Evolutionary conservation across 2,888 invertebrate species (phyloP).

Genomic region (Nebria brevicollis): DNA sequence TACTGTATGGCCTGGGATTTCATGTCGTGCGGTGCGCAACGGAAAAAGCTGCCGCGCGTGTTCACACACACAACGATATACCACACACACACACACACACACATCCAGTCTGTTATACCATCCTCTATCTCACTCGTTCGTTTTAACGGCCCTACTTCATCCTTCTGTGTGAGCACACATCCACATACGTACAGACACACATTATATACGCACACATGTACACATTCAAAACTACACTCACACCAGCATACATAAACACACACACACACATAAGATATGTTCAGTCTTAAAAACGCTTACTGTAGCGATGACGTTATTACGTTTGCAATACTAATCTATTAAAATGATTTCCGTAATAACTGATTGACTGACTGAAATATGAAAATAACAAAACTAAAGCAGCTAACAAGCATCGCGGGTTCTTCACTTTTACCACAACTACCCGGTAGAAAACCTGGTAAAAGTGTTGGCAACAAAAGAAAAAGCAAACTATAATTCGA

Average conservation of each 20-base stretch:
- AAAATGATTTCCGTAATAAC: no score
- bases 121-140: background rate
- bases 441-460: no score
- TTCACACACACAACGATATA: background rate
- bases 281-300: background rate
- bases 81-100: background rate
- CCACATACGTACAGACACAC: background rate
- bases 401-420: no score
- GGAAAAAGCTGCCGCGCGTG: constrained; percentile 29
- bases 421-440: no score
- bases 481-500: no score
- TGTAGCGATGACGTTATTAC: no score
- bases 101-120: background rate
- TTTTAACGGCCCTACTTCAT: background rate
- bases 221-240: background rate
- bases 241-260: background rate
- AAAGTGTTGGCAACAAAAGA: no score
- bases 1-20: constrained; percentile 35
- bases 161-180: constrained; percentile 28
- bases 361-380: no score
- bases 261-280: background rate
- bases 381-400: no score
- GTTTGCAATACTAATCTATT: no score
- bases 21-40: constrained; percentile 33
- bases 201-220: background rate